These are phyloP conservation scores for Punctoribates punctum DNA, from an alignment of 2,888 invertebrate species.

Conservation along the genomic window DNA sequence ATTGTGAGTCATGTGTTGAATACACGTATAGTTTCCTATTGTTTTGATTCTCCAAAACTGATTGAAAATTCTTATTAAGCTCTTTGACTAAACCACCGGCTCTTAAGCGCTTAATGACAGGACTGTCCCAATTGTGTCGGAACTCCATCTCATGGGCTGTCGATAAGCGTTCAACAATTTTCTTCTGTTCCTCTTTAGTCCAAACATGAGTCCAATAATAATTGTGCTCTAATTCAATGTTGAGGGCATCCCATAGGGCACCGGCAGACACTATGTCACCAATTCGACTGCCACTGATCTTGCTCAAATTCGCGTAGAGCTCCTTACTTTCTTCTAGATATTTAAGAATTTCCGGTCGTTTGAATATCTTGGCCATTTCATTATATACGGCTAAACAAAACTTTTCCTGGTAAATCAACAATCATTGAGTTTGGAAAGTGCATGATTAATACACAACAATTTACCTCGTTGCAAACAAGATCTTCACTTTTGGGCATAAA, in stretches of 20 bases:
- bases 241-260: background rate
- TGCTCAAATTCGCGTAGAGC: background rate
- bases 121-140: background rate
- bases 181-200: background rate
- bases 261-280: background rate
- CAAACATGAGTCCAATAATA: background rate
- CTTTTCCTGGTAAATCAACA: background rate
- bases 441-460: background rate
- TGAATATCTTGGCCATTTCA: background rate
- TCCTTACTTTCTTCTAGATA: background rate
- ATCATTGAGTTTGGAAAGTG: background rate
- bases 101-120: background rate
- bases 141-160: background rate
- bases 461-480: constrained; percentile 14
- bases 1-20: constrained; percentile 41
- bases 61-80: constrained; percentile 2
- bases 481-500: constrained; percentile 25
- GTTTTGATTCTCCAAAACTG: background rate
- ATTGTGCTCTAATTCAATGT: background rate
- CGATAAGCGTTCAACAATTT: background rate
- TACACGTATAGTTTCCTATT: constrained; percentile 34
- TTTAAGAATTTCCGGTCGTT: background rate
- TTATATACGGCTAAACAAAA: background rate
- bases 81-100: constrained; percentile 32
- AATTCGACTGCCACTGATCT: background rate